Evolutionary conservation across 1,140 invertebrate genomes (phyloP).

Genomic region (Drosophila simulans): DNA sequence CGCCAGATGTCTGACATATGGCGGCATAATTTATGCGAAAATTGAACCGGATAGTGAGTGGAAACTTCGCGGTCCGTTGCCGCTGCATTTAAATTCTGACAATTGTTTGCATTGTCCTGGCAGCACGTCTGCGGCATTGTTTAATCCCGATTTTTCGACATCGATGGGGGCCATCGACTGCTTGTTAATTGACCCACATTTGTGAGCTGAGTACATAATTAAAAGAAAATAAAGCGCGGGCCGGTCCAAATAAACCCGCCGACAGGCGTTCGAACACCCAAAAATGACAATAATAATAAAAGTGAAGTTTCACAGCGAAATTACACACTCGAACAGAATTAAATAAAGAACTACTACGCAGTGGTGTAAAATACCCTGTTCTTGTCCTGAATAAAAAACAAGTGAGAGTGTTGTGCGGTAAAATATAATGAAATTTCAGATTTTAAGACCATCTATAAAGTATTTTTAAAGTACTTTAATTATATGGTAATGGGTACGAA

Average conservation of each 20-base stretch:
- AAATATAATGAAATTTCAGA: not conserved
- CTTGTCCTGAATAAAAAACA: not conserved
- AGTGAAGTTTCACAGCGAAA: conserved; percentile 13
- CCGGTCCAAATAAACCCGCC: conserved; percentile 1
- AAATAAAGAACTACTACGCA: conserved; percentile 7
- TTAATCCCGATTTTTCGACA: conserved; percentile 42
- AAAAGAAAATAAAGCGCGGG: conserved; percentile 48
- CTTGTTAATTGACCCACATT: conserved; percentile 72
- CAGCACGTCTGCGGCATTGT: conserved; percentile 38
- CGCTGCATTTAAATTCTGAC: conserved; percentile 55
- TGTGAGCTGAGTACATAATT: conserved; percentile 65
- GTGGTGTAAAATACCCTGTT: conserved; percentile 19
- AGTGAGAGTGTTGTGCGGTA: not conserved
- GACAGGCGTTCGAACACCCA: not conserved
- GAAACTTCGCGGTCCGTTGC: conserved; percentile 38
- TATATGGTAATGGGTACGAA: not conserved
- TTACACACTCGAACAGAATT: conserved; percentile 16
- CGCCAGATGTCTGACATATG: conserved; percentile 70
- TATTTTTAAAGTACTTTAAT: not conserved
- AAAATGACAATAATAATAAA: conserved; percentile 34
- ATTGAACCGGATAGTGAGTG: conserved; percentile 55
- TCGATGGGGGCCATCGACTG: conserved; percentile 8
- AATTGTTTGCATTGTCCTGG: conserved; percentile 44
- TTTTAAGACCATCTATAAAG: not conserved
- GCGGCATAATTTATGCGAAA: conserved; percentile 76